These are phyloP conservation scores for Sebastes alutus DNA, from an alignment of 2,797 vertebrate species.

Conservation along the genomic window DNA sequence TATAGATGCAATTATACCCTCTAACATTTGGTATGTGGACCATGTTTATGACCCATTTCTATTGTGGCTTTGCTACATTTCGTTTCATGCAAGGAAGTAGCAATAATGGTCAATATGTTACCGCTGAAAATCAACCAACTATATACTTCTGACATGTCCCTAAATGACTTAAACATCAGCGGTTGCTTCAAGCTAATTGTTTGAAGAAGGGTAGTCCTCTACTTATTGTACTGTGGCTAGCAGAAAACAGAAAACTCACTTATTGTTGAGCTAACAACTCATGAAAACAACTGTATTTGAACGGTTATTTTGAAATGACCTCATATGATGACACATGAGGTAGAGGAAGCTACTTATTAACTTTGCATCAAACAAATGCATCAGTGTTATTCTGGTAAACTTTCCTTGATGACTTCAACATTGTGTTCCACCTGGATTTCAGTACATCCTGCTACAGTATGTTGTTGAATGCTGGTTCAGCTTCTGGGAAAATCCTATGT, in stretches of 20 bases:
- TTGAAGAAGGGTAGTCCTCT: not conserved
- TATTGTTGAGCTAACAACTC: not conserved
- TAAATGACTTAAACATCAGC: not conserved
- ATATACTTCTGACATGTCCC: not conserved
- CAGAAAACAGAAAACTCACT: not conserved
- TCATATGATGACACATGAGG: not conserved
- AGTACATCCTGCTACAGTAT: not conserved
- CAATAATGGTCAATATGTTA: not conserved
- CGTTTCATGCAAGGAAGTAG: not conserved
- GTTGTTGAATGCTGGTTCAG: not conserved
- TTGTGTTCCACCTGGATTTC: not conserved
- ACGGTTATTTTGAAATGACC: slow-evolving; percentile 2
- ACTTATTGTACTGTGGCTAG: not conserved
- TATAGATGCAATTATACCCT: not conserved
- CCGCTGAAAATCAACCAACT: not conserved
- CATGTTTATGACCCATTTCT: not conserved
- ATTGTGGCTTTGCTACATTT: not conserved
- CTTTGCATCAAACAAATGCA: slow-evolving; percentile 15
- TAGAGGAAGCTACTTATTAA: slow-evolving; percentile 36
- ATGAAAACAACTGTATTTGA: not conserved
- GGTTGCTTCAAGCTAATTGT: not conserved
- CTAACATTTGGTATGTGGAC: not conserved
- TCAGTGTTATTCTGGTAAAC: slow-evolving; percentile 3
- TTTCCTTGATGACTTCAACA: not conserved
- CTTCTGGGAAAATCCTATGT: not conserved